Percentiles rank a stretch among this genome's conserved stretches.
These are phyloP conservation scores for Chrysomela aeneicollis DNA, from an alignment of 2,888 invertebrate species.

Conservation along the genomic window DNA sequence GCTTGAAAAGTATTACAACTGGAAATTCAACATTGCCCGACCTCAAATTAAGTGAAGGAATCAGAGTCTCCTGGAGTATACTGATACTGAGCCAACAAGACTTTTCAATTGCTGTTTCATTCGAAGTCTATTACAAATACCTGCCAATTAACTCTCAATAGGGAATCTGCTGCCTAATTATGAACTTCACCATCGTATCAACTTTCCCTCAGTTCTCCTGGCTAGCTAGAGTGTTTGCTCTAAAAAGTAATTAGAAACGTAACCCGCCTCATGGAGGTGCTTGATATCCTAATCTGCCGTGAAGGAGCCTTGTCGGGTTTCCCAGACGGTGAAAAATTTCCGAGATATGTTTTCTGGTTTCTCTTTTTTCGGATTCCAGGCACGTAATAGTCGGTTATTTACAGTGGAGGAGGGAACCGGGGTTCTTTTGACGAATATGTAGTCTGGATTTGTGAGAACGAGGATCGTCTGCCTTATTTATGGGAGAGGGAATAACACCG, in stretches of 20 bases:
- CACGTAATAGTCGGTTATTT: constrained; percentile 44
- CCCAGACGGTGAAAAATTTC: constrained; percentile 23
- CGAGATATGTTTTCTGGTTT: constrained; percentile 24
- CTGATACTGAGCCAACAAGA: too few relatives aligned
- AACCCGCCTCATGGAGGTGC: constrained; percentile 35
- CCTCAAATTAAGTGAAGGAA: too few relatives aligned
- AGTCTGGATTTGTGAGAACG: constrained; percentile 28
- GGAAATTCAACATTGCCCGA: too few relatives aligned
- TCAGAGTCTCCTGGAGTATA: too few relatives aligned
- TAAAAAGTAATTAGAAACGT: constrained; percentile 41
- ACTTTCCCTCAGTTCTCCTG: constrained; percentile 21
- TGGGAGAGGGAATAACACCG: constrained; percentile 11
- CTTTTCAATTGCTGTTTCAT: too few relatives aligned
- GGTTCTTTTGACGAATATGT: constrained; percentile 38
- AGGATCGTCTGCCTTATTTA: constrained; percentile 24
- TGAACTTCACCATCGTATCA: constrained; percentile 29
- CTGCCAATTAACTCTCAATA: constrained; percentile 12
- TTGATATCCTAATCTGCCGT: constrained; percentile 34
- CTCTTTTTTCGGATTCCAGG: constrained; percentile 30
- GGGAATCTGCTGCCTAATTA: constrained; percentile 27
- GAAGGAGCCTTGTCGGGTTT: constrained; percentile 23
- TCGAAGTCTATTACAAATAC: constrained; percentile 14
- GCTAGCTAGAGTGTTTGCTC: constrained; percentile 34
- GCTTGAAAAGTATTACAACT: too few relatives aligned
- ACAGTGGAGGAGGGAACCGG: constrained; percentile 41